phyloP scores from a whole-genome alignment of 1,140 invertebrate genomes.

The Medauroidea extradentata region DNA sequence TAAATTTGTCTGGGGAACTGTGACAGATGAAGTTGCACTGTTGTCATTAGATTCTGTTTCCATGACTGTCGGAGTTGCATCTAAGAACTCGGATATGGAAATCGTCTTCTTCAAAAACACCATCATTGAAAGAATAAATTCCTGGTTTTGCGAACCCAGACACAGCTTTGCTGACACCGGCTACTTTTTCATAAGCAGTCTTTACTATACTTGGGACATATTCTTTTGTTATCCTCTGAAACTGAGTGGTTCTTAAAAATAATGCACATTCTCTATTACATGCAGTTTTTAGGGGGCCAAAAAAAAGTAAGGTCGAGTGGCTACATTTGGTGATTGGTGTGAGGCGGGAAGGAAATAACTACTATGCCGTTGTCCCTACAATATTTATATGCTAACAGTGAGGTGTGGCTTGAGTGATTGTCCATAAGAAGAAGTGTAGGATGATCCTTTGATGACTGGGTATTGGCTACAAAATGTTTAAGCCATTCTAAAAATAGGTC shows the following conservation, averaged over 20 bases:
- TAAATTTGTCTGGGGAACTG: no score
- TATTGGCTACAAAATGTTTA: no score
- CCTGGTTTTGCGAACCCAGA: not conserved
- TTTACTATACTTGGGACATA: not conserved
- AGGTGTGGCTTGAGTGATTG: constrained; percentile 13
- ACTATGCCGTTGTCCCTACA: no score
- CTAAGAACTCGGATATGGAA: no score
- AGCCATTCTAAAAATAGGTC: no score
- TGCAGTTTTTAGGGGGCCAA: constrained; percentile 31
- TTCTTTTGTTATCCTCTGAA: constrained; percentile 1
- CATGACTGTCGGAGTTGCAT: no score
- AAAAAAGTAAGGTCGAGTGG: constrained; percentile 38
- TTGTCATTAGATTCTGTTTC: no score
- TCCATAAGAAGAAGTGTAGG: no score
- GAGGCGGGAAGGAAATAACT: constrained; percentile 31
- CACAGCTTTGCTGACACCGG: not conserved
- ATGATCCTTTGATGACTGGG: no score
- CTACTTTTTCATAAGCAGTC: not conserved
- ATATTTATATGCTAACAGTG: constrained; percentile 18
- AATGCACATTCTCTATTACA: not conserved
- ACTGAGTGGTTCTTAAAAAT: not conserved
- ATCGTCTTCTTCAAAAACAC: no score
- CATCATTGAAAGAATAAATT: constrained; percentile 1
- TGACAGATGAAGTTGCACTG: no score
- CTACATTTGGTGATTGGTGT: constrained; percentile 38